Evolutionary conservation across 2,888 invertebrate genomes (phyloP), one percentile per base, ranked within the genome.

Genomic region (Scaptomyza cyrtandrae): DNA sequence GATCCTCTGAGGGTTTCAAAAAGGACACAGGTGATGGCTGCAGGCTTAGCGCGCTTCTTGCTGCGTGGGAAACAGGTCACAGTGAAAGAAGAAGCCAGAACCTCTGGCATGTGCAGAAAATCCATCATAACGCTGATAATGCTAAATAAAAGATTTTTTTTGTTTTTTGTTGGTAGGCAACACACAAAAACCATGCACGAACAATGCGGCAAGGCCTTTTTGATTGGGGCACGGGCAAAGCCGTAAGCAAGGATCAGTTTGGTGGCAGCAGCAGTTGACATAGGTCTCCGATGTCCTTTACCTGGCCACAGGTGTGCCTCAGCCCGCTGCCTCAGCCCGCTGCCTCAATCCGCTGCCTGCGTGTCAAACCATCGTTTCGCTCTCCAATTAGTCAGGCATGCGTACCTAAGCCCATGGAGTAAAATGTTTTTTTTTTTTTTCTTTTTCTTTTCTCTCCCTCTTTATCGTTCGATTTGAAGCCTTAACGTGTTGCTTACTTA

Each of bases 21-120:
- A 65, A 56, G 60, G 69, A 61, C 66, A 65, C 77, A 74, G 77
- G 67, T 78, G 77, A 60, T 63, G 75, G 72, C 79, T 62, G 79
- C 79, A 78, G 75, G 78, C 68, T 68, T 66, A 62, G 79, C 79
- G 67, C 72, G 70, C 78, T 79, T 70, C 66, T 60, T 16, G 29
- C 33, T 62, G 71, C 77, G 77, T 77, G 77, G 77, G 77, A 77
- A 77, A 67, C 58, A 43, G n/a, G 6, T 7, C 13, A 13, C 7
- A 39, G 14, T 39, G 39, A 39, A 39, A 39, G 48, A 14, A 43
- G 54, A 19, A 33, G 27, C 19, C 45, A 14, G 44, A 16, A 29
- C 29, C 53, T 2, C 52, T 59, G 59, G 29, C 72, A 72, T 70
- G 61, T 67, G 73, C 67, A 63, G 64, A 63, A 78, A 78, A 78